Evolutionary conservation across 2,797 vertebrate genomes (phyloP).

Genomic region (Serranus cabrilla): DNA sequence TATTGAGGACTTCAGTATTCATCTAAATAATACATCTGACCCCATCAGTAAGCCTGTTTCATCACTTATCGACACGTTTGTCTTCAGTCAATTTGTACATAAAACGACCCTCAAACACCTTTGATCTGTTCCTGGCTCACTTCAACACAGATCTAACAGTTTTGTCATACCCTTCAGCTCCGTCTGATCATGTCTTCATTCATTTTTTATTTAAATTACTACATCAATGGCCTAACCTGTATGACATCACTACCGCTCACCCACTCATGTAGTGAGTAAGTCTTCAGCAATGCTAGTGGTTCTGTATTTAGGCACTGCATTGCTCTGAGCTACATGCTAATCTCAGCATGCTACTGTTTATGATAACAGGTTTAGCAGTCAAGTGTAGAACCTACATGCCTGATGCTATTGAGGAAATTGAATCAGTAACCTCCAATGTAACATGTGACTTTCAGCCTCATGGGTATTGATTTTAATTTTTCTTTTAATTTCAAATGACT

Average conservation of each 20-base stretch:
- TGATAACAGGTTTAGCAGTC: not conserved
- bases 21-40: conserved; percentile 6
- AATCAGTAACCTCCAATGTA: not conserved
- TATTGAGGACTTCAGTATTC: conserved; percentile 2
- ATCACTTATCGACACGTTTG: not conserved
- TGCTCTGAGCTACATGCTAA: no score
- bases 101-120: not conserved
- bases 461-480: conserved; percentile 18
- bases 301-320: no score
- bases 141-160: not conserved
- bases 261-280: no score
- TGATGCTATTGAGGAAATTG: not conserved
- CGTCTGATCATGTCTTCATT: not conserved
- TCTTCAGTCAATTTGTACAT: conserved; percentile 9
- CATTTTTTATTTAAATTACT: conserved; percentile 6
- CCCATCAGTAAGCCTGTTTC: not conserved
- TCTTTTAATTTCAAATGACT: conserved; percentile 35
- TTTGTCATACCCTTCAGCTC: conserved; percentile 4
- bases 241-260: not conserved
- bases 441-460: conserved; percentile 21
- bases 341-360: no score
- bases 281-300: no score
- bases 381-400: not conserved
- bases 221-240: not conserved
- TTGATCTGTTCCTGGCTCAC: conserved; percentile 10